Evolutionary conservation across 2,797 vertebrate species (phyloP).

Genomic region (Takifugu ocellatus): DNA sequence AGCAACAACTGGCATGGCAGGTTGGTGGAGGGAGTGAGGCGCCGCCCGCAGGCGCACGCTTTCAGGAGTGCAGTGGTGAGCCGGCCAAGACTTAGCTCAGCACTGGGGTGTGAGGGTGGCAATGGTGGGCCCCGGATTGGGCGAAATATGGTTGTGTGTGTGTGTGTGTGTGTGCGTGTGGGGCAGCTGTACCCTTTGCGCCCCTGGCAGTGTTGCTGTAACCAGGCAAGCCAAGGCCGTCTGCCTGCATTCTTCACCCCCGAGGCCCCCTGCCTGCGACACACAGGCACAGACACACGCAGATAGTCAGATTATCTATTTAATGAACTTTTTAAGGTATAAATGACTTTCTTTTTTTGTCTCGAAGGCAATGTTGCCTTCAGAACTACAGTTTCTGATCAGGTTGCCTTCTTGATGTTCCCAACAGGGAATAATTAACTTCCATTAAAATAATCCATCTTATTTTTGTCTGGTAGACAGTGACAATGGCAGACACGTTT

Average conservation of each 20-base stretch:
- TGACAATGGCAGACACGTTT: too few species aligned
- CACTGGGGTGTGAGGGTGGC: constrained; percentile 55
- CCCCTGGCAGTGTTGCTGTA: constrained; percentile 70
- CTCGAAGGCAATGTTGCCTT: too few species aligned
- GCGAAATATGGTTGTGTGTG: constrained; percentile 52
- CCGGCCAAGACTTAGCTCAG: constrained; percentile 58
- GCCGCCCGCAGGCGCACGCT: constrained; percentile 39
- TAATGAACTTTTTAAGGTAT: not conserved
- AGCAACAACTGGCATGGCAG: constrained; percentile 72
- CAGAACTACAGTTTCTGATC: too few species aligned
- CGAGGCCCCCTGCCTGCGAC: constrained; percentile 29
- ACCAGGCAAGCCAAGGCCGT: constrained; percentile 70
- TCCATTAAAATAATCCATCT: too few species aligned
- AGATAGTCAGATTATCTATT: not conserved
- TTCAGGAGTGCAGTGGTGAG: constrained; percentile 50
- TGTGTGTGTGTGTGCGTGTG: constrained; percentile 23
- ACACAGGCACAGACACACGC: constrained; percentile 26
- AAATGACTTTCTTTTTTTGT: not conserved
- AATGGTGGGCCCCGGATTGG: constrained; percentile 55
- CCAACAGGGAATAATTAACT: too few species aligned
- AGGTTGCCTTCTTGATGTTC: too few species aligned
- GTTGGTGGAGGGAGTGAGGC: constrained; percentile 52
- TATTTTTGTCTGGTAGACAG: too few species aligned
- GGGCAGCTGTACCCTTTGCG: constrained; percentile 66
- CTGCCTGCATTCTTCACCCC: constrained; percentile 65